Base-by-base conservation (phyloP, 2,113 vertebrate species). In the Tyto alba region DNA sequence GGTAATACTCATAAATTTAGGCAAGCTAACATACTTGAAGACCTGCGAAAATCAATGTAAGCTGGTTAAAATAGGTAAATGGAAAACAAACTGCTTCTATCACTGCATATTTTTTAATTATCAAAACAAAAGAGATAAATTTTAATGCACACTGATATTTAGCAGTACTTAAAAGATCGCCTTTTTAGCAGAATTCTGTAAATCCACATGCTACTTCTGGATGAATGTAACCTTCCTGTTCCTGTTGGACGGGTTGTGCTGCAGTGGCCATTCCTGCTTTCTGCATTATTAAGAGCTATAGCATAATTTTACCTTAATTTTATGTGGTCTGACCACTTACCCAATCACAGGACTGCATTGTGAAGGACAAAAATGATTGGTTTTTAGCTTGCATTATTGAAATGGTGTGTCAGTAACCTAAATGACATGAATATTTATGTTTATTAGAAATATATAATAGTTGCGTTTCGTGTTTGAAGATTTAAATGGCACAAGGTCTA, bases 1-100 rank as follows among this genome's bases (percentile, higher is more conserved):
- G 99, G 99, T 99, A 98, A 98, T 66, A 72, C 18, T 26, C 40
- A 4, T 21, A n/a, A 48, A 47, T 72, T 17, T 19, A 78, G 56
- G 21, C 47, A 34, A 64, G 30, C 19, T 52, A 13, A 23, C 10
- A 2, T 17, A 7, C 10, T 36, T 79, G 45, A 59, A 59, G 36
- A 48, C 36, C 19, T 60, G 50, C 1, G 2, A 62, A 56, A 62
- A 50, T 68, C 55, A 22, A 2, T 38, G 62, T 68, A 45, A 79
- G 48, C 20, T 1, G 0, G 32, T 55, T 68, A 68, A 68, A 66
- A 41, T 30, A 50, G 19, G 41, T 36, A 59, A 66, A 53, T 73
- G 45, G 32, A 80, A 69, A 66, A 23, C 14, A 40, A 56, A 50
- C 14, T 30, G 30, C 45, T 69, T 36, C 7, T 30, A 15, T 67